Conservation (phyloP, 1,140 invertebrate species). For the Hycleus cichorii region DNA sequence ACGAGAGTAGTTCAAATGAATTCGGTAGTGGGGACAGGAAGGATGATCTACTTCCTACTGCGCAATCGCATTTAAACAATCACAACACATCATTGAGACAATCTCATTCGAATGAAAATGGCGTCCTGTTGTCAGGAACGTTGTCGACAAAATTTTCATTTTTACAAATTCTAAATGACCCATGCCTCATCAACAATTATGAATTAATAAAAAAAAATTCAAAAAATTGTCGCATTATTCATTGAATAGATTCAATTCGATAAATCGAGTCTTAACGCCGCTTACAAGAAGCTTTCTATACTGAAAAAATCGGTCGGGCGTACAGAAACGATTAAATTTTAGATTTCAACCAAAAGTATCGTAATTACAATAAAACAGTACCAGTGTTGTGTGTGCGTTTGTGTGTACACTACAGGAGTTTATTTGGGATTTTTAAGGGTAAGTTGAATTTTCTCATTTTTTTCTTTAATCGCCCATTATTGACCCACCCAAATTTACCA, state of each 20-base stretch:
- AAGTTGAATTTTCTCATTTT: neutral
- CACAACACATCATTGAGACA: too few relatives aligned
- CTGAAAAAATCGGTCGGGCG: neutral
- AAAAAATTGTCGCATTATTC: neutral
- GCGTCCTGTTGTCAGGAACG: slow-evolving; percentile 37
- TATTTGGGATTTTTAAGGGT: neutral
- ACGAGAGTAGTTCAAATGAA: too few relatives aligned
- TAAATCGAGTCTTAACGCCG: neutral
- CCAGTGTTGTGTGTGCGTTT: slow-evolving; percentile 18
- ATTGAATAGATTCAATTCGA: neutral
- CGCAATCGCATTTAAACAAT: too few relatives aligned
- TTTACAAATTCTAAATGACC: slow-evolving; percentile 33
- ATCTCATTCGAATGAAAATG: slow-evolving; percentile 33
- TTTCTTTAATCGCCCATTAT: neutral
- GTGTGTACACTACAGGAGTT: neutral
- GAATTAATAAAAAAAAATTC: slow-evolving; percentile 24
- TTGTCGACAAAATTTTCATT: slow-evolving; percentile 29
- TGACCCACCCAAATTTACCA: too few relatives aligned
- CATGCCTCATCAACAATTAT: slow-evolving; percentile 36
- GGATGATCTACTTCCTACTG: too few relatives aligned
- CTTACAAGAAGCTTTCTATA: neutral
- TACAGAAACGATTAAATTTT: neutral
- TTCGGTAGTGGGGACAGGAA: too few relatives aligned
- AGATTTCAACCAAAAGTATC: too few relatives aligned
- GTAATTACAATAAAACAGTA: neutral